phyloP scores from a whole-genome alignment of 2,797 vertebrate genomes.

The Anas bahamensis region DNA sequence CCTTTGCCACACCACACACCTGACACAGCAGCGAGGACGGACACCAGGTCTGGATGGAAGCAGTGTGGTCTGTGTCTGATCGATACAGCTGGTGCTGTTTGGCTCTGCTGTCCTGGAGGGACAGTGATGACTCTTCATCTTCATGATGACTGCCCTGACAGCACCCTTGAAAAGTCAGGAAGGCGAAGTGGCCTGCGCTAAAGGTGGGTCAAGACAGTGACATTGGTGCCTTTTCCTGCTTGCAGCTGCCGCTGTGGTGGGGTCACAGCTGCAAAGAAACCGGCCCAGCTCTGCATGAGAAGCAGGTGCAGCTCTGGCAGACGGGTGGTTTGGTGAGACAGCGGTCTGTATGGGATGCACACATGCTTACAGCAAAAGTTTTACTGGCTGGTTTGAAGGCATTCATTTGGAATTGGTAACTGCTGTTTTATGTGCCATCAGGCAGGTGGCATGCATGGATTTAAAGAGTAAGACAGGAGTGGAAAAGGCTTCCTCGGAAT shows the following conservation, averaged over 20 bases:
- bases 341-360: not conserved
- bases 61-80: not conserved
- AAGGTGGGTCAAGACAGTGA: not conserved
- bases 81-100: not conserved
- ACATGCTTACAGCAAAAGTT: not conserved
- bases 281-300: not conserved
- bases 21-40: not conserved
- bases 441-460: not conserved
- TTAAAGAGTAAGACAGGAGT: too few species aligned
- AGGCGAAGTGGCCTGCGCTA: not conserved
- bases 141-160: rapidly evolving
- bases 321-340: not conserved
- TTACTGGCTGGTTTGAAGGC: not conserved
- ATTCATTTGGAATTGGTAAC: not conserved
- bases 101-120: not conserved
- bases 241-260: rapidly evolving
- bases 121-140: not conserved
- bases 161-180: not conserved
- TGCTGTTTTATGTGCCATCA: not conserved
- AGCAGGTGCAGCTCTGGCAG: rapidly evolving
- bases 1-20: rapidly evolving
- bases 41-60: not conserved
- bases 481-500: not conserved
- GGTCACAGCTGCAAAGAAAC: not conserved
- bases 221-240: not conserved